Conservation (phyloP, 2,888 invertebrate species). For the Cryptus armator region DNA sequence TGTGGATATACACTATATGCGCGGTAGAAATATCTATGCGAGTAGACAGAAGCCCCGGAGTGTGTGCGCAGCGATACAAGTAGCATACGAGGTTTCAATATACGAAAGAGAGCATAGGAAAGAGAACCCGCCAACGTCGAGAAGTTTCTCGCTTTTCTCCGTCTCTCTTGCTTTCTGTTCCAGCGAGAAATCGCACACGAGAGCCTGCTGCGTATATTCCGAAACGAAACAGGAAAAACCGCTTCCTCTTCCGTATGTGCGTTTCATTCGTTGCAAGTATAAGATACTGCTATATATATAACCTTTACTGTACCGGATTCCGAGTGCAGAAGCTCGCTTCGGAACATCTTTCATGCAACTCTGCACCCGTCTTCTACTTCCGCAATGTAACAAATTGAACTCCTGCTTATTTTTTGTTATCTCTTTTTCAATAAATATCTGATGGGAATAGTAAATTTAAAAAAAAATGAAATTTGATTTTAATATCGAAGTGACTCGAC, state of each 20-base stretch:
- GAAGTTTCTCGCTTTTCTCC: constrained; percentile 48
- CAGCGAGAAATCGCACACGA: constrained; percentile 48
- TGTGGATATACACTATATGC: neutral
- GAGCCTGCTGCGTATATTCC: constrained; percentile 17
- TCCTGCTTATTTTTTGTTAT: neutral
- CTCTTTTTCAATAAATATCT: neutral
- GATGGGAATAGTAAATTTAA: neutral
- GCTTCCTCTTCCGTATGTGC: constrained; percentile 63
- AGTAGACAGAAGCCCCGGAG: constrained; percentile 12
- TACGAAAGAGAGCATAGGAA: constrained; percentile 45
- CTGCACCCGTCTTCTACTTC: neutral
- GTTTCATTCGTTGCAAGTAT: constrained; percentile 12
- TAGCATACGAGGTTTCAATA: constrained; percentile 66
- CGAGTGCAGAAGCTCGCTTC: constrained; percentile 1
- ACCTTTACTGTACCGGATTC: constrained; percentile 20
- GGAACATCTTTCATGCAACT: neutral
- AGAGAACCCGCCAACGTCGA: constrained; percentile 53
- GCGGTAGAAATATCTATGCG: constrained; percentile 1
- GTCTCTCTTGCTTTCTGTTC: constrained; percentile 19
- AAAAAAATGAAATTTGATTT: neutral
- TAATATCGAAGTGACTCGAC: too few species aligned
- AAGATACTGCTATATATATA: neutral
- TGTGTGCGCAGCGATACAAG: constrained; percentile 25
- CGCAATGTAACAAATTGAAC: constrained; percentile 6
- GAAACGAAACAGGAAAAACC: constrained; percentile 65